Conservation (phyloP, 2,113 vertebrate species). For the Andinoacara biseriatus region DNA sequence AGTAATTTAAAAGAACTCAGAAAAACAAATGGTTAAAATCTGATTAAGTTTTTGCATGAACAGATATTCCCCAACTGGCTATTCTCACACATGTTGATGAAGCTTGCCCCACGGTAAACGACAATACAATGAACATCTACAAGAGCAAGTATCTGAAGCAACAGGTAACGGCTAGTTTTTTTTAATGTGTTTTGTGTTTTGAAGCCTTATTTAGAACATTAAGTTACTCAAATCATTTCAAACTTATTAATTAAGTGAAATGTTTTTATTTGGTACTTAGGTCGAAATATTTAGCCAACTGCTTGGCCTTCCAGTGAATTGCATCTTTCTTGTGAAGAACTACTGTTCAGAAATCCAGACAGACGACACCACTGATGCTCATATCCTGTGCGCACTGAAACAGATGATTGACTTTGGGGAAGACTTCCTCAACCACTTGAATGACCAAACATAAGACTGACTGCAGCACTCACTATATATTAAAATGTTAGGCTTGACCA, state of each 20-base stretch:
- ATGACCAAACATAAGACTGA: no score
- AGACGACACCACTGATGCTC: not conserved
- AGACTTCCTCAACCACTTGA: conserved; percentile 9
- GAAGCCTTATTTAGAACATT: no score
- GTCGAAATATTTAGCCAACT: not conserved
- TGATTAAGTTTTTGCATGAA: not conserved
- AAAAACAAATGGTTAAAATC: not conserved
- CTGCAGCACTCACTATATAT: no score
- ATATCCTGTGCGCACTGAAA: conserved; percentile 26
- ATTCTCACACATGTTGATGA: conserved; percentile 53
- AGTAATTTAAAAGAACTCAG: no score
- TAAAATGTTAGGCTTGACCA: no score
- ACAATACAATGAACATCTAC: not conserved
- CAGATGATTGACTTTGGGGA: conserved; percentile 36
- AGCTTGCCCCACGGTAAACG: not conserved
- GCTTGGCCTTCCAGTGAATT: conserved; percentile 24
- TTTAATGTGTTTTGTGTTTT: no score
- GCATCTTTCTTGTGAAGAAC: conserved; percentile 59
- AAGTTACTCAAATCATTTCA: not conserved
- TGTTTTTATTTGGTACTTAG: not conserved
- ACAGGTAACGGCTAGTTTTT: not conserved
- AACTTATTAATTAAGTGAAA: not conserved
- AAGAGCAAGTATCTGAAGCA: conserved; percentile 29
- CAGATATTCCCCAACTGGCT: conserved; percentile 38
- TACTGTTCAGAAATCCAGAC: not conserved